Conservation (phyloP, 2,113 vertebrate genomes). For the Amphiprion ocellaris region DNA sequence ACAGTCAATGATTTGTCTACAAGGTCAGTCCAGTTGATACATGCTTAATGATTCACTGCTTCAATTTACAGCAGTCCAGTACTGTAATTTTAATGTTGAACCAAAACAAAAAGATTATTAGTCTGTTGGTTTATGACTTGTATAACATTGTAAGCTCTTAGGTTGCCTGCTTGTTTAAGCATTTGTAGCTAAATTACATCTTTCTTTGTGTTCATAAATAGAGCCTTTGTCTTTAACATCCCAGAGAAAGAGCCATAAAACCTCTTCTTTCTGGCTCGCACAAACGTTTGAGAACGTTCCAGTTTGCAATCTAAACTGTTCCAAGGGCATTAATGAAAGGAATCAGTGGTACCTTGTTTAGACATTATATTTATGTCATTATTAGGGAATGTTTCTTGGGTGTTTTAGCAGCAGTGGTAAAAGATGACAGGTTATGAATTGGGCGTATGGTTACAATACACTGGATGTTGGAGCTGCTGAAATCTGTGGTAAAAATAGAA, state of each 20-base stretch:
- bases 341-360: slow-evolving; percentile 24
- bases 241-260: slow-evolving; percentile 32
- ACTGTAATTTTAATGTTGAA: not conserved
- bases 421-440: not conserved
- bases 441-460: slow-evolving; percentile 1
- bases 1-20: not conserved
- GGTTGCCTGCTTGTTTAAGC: slow-evolving; percentile 32
- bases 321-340: slow-evolving; percentile 25
- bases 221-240: slow-evolving; percentile 23
- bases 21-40: not conserved
- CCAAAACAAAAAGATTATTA: not conserved
- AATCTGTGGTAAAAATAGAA: slow-evolving; percentile 9
- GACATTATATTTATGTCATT: slow-evolving; percentile 31
- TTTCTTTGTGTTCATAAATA: slow-evolving; percentile 21
- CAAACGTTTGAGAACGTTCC: slow-evolving; percentile 44
- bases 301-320: slow-evolving; percentile 38
- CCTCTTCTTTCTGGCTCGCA: slow-evolving; percentile 19
- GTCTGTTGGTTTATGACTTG: slow-evolving; percentile 3
- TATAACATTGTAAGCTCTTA: not conserved
- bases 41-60: not conserved
- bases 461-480: not conserved
- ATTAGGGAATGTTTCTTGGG: slow-evolving; percentile 14
- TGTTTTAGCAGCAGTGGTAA: slow-evolving; percentile 4
- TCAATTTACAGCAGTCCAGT: not conserved
- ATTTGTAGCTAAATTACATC: slow-evolving; percentile 32